Conservation (phyloP, 2,888 invertebrate genomes). For the Trilocha varians region DNA sequence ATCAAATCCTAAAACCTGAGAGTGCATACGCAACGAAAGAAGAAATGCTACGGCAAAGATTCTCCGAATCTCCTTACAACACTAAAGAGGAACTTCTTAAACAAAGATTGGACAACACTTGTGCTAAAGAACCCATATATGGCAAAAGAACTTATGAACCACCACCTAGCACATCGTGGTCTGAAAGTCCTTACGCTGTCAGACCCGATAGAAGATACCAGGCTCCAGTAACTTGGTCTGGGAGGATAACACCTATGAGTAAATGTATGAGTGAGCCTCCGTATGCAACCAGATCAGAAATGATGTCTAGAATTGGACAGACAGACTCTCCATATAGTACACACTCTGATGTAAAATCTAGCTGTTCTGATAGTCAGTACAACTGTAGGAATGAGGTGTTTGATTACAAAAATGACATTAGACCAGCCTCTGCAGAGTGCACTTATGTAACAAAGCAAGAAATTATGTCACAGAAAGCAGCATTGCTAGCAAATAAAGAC, state of each 20-base stretch:
- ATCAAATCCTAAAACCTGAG: slow-evolving; percentile 57
- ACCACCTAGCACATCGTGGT: slow-evolving; percentile 55
- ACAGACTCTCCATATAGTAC: slow-evolving; percentile 55
- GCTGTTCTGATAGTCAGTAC: slow-evolving; percentile 58
- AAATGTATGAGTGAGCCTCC: slow-evolving; percentile 69
- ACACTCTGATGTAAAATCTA: slow-evolving; percentile 55
- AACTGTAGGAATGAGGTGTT: slow-evolving; percentile 38
- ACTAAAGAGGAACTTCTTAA: slow-evolving; percentile 65
- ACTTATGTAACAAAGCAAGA: slow-evolving; percentile 68
- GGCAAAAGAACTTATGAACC: slow-evolving; percentile 63
- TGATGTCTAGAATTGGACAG: slow-evolving; percentile 53
- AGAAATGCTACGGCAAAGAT: slow-evolving; percentile 66
- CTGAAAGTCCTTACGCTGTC: slow-evolving; percentile 53
- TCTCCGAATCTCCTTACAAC: slow-evolving; percentile 65
- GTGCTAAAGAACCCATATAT: slow-evolving; percentile 50
- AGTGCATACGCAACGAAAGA: slow-evolving; percentile 65
- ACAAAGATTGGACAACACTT: slow-evolving; percentile 51
- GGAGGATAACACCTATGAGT: slow-evolving; percentile 53
- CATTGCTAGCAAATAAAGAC: slow-evolving; percentile 59
- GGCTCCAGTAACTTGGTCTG: slow-evolving; percentile 53
- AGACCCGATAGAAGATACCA: slow-evolving; percentile 58
- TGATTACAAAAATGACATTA: slow-evolving; percentile 40
- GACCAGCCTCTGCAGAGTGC: slow-evolving; percentile 63
- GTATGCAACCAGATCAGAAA: slow-evolving; percentile 57
- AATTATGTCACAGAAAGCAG: slow-evolving; percentile 66